Percentiles rank a stretch among this genome's conserved stretches.
These are phyloP conservation scores for Harpalus rufipes DNA, from an alignment of 2,888 invertebrate species.

Conservation along the genomic window DNA sequence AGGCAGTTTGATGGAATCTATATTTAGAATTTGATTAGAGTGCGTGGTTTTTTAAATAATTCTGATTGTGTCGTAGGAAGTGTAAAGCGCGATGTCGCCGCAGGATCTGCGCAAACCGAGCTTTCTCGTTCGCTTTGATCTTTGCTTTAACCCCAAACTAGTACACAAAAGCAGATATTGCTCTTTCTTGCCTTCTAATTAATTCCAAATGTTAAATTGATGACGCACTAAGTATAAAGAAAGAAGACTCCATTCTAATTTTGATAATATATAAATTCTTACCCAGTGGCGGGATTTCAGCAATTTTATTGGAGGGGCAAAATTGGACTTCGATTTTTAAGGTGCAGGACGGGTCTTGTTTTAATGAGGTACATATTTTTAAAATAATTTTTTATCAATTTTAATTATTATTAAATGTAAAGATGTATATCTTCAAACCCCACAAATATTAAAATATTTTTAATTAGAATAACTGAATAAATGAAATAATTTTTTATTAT, in stretches of 20 bases:
- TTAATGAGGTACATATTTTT: no score
- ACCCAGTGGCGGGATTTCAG: no score
- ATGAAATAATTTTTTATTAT: no score
- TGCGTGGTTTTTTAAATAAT: conserved; percentile 45
- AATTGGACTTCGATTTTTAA: no score
- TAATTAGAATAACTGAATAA: no score
- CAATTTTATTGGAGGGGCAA: no score
- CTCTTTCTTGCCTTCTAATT: conserved; percentile 62
- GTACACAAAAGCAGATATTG: conserved; percentile 64
- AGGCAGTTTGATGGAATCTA: not conserved
- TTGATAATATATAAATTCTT: not conserved
- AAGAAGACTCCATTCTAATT: not conserved
- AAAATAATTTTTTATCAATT: no score
- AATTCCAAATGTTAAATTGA: conserved; percentile 64
- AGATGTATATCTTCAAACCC: no score
- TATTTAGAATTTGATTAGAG: conserved; percentile 36
- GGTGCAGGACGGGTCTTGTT: no score
- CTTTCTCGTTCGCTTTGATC: conserved; percentile 50
- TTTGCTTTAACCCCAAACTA: conserved; percentile 54
- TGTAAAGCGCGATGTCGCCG: not conserved
- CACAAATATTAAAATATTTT: no score
- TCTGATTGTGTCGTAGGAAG: conserved; percentile 18
- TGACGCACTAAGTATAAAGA: conserved; percentile 24
- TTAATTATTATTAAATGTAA: no score
- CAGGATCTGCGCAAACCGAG: not conserved